Base-by-base conservation (phyloP, 2,113 vertebrate genomes). In the Todiramphus chloris region DNA sequence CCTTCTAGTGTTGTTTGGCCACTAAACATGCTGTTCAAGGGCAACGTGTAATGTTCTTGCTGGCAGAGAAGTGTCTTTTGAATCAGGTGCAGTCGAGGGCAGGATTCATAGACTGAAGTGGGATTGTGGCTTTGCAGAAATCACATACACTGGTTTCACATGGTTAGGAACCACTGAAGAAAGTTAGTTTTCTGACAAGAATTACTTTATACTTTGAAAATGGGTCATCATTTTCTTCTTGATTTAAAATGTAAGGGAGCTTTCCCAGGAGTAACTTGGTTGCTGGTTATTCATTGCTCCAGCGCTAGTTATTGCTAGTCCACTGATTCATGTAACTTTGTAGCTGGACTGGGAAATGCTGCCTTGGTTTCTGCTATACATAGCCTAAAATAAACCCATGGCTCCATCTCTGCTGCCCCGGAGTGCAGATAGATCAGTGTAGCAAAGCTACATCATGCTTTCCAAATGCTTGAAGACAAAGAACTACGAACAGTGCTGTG, bases 321-420 rank as follows among this genome's bases (percentile, higher is more conserved):
- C 46, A 27, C 16, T 44, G 24, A 73, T 93, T 87, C 81, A 35
- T 69, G 50, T 69, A 90, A 85, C 87, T 95, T 94, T 87, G 73
- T 85, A 82, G 90, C 90, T 91, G 80, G n/a, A 53, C 86, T 91
- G 80, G 90, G 86, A 95, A 92, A 87, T 72, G 44, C 58, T 87
- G 62, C 87, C 64, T 90, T 68, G n/a, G 17, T 79, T 72, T 89
- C 58, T 91, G 48, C 73, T 63, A 10, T 59, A 39, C 31, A 3
- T 14, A 76, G 83, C 37, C 86, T 66, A 14, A 91, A 91, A 60
- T 55, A 43, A 1, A 0, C 7, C 20, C 48, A 35, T 2, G 0
- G 16, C 93, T 87, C 4, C 0, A 20, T 68, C 73, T 89, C 13
- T 2, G 5, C 48, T 80, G 27, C 72, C 46, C 46, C 39, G 48